Conservation (phyloP, 1,140 invertebrate genomes). For the Pseudoatta argentina region DNA sequence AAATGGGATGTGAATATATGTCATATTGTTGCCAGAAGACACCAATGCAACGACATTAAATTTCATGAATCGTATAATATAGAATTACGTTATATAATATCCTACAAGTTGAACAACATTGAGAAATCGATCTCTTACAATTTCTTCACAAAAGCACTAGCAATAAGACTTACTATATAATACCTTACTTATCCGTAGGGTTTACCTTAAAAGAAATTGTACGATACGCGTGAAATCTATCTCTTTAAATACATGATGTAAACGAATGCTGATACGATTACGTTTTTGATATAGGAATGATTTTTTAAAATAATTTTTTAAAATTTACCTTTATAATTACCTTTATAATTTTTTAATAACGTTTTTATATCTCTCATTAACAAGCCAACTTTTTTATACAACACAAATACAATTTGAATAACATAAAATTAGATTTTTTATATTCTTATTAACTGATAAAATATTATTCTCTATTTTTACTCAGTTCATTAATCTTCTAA, state of each 20-base stretch:
- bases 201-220: background rate
- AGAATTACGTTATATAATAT: background rate
- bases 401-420: background rate
- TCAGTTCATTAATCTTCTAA: background rate
- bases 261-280: background rate
- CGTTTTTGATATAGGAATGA: background rate
- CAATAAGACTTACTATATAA: background rate
- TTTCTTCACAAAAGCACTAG: background rate
- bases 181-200: background rate
- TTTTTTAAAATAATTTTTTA: background rate
- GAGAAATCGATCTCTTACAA: background rate
- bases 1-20: background rate
- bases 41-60: constrained; percentile 9
- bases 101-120: background rate
- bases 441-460: background rate
- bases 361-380: background rate
- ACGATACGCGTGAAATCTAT: background rate
- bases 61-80: constrained; percentile 27
- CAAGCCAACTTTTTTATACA: background rate
- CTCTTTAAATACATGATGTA: background rate
- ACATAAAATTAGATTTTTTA: background rate
- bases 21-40: background rate
- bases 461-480: background rate
- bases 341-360: background rate
- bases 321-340: background rate